phyloP scores from a whole-genome alignment of 2,797 vertebrate species.

The Pseudomugil gertrudae region DNA sequence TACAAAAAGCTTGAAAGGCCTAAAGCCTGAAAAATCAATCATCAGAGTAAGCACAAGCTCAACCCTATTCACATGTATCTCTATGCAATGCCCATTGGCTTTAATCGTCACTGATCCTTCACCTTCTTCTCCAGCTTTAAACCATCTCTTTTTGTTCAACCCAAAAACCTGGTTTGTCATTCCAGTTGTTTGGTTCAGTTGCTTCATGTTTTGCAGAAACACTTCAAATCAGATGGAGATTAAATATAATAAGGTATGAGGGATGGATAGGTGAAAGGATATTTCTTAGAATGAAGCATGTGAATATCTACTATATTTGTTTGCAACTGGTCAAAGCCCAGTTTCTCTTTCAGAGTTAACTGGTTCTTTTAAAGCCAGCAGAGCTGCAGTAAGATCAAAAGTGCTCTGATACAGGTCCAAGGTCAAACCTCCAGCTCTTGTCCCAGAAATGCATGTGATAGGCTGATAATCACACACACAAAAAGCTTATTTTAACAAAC shows the following conservation, averaged over 20 bases:
- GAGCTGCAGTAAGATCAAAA: constrained; percentile 7
- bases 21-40: constrained; percentile 67
- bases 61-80: constrained; percentile 47
- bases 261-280: constrained; percentile 63
- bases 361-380: background rate
- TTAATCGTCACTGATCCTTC: constrained; percentile 76
- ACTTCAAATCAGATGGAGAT: too few relatives aligned
- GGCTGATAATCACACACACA: constrained; percentile 42
- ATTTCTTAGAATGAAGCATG: constrained; percentile 37
- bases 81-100: constrained; percentile 70
- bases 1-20: constrained; percentile 16
- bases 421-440: constrained; percentile 23
- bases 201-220: too few relatives aligned
- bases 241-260: constrained; percentile 44
- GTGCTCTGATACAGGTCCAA: constrained; percentile 17
- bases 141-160: constrained; percentile 62
- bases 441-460: constrained; percentile 16
- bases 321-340: constrained; percentile 4
- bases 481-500: too few relatives aligned
- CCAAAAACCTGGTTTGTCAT: too few relatives aligned
- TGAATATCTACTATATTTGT: constrained; percentile 44
- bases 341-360: constrained; percentile 12
- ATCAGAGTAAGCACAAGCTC: constrained; percentile 46
- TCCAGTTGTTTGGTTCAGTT: constrained; percentile 64
- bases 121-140: constrained; percentile 54